Conservation (phyloP, 1,140 invertebrate species). For the Drosophila sechellia region DNA sequence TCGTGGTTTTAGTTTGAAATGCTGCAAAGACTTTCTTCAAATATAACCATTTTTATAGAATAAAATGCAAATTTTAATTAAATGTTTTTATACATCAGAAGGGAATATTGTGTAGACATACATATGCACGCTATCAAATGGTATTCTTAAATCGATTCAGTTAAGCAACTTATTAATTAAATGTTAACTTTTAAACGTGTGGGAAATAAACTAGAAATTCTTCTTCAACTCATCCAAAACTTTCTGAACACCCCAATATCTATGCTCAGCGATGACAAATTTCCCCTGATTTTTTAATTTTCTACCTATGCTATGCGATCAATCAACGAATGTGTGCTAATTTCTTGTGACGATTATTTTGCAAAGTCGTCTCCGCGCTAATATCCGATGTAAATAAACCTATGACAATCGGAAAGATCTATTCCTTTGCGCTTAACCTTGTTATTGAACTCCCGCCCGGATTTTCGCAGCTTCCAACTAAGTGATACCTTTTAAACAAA, state of each 20-base stretch:
- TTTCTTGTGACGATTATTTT: constrained; percentile 69
- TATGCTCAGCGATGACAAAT: constrained; percentile 29
- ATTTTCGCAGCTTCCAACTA: constrained; percentile 55
- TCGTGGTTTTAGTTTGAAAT: no score
- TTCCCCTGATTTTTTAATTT: constrained; percentile 41
- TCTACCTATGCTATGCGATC: constrained; percentile 31
- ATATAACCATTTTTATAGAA: no score
- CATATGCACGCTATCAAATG: no score
- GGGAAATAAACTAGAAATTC: no score
- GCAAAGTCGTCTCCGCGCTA: constrained; percentile 34
- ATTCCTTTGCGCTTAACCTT: constrained; percentile 51
- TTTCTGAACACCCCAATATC: neutral
- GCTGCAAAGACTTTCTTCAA: no score
- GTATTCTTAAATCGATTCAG: no score
- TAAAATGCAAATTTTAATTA: no score
- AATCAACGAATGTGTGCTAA: constrained; percentile 59
- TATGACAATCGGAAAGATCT: constrained; percentile 27
- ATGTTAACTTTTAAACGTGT: no score
- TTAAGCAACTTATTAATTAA: no score
- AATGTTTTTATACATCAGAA: no score
- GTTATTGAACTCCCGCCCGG: constrained; percentile 65
- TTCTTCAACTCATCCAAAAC: neutral
- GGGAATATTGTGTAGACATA: no score
- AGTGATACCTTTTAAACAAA: constrained; percentile 53
- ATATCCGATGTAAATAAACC: constrained; percentile 51